phyloP scores from a whole-genome alignment of 2,888 invertebrate genomes.

The Oligia fasciuncula region DNA sequence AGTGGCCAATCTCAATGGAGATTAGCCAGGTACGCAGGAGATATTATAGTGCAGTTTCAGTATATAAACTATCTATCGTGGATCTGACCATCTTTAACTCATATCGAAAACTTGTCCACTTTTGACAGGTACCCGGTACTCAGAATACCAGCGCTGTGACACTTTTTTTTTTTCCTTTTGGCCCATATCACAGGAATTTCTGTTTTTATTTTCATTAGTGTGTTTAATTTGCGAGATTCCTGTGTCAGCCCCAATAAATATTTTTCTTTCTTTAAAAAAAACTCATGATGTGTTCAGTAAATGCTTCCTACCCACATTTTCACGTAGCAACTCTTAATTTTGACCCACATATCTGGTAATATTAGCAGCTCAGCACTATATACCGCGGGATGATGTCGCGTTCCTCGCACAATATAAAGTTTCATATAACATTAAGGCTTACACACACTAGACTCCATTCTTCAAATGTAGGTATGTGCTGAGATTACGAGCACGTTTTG shows the following conservation, averaged over 20 bases:
- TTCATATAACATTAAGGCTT: slow-evolving; percentile 57
- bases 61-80: not conserved
- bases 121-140: not conserved
- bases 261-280: not conserved
- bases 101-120: not conserved
- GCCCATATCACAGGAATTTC: not conserved
- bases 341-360: slow-evolving; percentile 12
- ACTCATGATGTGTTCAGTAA: not conserved
- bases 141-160: no score
- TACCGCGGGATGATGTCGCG: slow-evolving; percentile 17
- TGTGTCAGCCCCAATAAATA: not conserved
- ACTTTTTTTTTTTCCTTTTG: not conserved
- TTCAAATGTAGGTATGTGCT: slow-evolving; percentile 27
- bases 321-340: slow-evolving; percentile 26
- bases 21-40: no score
- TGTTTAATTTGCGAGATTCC: not conserved
- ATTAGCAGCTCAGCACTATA: slow-evolving; percentile 30
- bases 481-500: slow-evolving; percentile 45
- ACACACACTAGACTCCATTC: slow-evolving; percentile 44
- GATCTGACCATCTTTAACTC: no score
- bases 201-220: not conserved
- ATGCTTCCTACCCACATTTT: not conserved
- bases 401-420: slow-evolving; percentile 43
- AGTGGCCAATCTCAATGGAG: no score
- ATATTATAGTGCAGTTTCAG: not conserved